Conservation (phyloP, 2,113 vertebrate genomes). For the Myotis yumanensis region DNA sequence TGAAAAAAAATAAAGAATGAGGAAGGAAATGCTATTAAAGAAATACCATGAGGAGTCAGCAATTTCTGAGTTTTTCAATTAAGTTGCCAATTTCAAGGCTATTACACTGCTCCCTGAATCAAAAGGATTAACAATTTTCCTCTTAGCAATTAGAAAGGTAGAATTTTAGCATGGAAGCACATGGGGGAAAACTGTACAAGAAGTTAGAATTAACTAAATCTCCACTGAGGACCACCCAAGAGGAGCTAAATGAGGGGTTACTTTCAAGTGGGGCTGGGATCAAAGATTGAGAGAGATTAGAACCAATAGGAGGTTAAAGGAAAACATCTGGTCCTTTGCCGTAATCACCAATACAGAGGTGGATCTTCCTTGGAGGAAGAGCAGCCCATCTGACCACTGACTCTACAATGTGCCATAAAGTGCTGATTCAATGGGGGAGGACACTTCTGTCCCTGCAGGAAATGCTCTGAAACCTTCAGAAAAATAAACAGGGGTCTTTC, state of each 20-base stretch:
- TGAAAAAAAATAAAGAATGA: neutral
- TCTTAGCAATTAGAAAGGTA: conserved; percentile 64
- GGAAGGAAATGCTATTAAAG: conserved; percentile 62
- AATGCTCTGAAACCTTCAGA: neutral
- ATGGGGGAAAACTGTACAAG: conserved; percentile 72
- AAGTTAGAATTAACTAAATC: conserved; percentile 76
- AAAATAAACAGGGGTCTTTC: neutral
- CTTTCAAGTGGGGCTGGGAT: conserved; percentile 78
- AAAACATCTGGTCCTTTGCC: conserved; percentile 72
- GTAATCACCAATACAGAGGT: conserved; percentile 66
- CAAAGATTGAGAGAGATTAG: conserved; percentile 81
- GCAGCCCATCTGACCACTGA: conserved; percentile 35
- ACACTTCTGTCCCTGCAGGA: conserved; percentile 16
- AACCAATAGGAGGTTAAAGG: conserved; percentile 79
- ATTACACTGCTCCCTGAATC: conserved; percentile 59
- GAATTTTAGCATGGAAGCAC: conserved; percentile 44
- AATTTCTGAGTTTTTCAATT: conserved; percentile 80
- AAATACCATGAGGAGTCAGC: conserved; percentile 66
- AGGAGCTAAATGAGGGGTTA: conserved; percentile 77
- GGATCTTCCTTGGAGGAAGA: conserved; percentile 62
- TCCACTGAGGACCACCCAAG: conserved; percentile 81
- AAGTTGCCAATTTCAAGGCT: conserved; percentile 77
- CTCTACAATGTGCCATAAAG: neutral
- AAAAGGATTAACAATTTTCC: conserved; percentile 73
- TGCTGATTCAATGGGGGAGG: neutral